Base-by-base conservation (phyloP, 2,113 vertebrate species). In the Epinephelus cyanopodus region DNA sequence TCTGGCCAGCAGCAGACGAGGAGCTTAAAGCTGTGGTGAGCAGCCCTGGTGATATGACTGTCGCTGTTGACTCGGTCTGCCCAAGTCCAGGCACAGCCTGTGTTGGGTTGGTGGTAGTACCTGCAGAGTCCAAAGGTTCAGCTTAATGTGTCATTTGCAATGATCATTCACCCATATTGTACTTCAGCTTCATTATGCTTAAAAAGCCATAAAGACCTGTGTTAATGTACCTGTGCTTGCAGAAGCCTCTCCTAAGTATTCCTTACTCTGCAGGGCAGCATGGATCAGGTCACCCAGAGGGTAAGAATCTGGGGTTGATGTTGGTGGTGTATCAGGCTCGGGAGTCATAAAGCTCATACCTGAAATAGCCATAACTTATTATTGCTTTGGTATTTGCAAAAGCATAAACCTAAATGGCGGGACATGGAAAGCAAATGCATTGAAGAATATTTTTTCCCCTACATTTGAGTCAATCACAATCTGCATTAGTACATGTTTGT, bases 191-290 rank as follows among this genome's bases (percentile, higher is more conserved):
- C 6, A 65, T 58, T 39, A 27, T 4, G 29, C 6, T 2, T 39
- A 61, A n/a, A 19, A 70, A 56, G 11, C 13, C 2, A 13, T 70
- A 45, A 37, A 53, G 1, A 12, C 13, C 14, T 23, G 37, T 67
- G 21, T 66, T 60, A 50, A 62, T 76, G 53, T 92, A 97, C 96
- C 96, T 89, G 91, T 90, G 95, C 94, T 95, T 80, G 92, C 85
- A 67, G 95, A 92, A 29, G 95, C 90, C 72, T 94, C 95, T 27
- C 94, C 93, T 37, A 96, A 87, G 85, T 96, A 96, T 50, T 96
- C 96, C 83, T 95, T 97, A 90, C 94, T 96, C 92, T 96, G 94
- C 79, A 97, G 93, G 21, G 96, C 96, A 63, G 96, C 95, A 73
- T 97, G 96, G 69, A 97, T 93, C 86, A 97, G 91, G 67, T 96